Base-by-base conservation (phyloP, 2,113 vertebrate genomes). In the Hydrochoerus hydrochaeris region DNA sequence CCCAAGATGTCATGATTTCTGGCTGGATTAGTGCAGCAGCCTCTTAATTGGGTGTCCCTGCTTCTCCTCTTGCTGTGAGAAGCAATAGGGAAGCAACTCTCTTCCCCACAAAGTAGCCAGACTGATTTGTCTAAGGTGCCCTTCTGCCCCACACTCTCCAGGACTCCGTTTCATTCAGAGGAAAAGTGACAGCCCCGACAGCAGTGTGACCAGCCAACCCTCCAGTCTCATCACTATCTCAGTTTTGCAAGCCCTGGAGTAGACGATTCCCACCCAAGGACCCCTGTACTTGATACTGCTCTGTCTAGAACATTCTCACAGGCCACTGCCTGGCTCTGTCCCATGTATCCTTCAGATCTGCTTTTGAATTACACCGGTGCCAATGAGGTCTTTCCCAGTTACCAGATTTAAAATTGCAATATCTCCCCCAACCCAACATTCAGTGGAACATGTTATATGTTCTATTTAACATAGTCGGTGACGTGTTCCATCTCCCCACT, bases 191-290 rank as follows among this genome's bases (percentile, higher is more conserved):
- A 22, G 24, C 14, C 41, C 71, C 12, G 0, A 2, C 3, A 32
- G 24, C 7, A n/a, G 7, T 58, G 1, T 46, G 2, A 28, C 13
- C 20, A 46, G 7, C n/a, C 65, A 46, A 52, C 28, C 7, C 3
- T 1, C 7, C 24, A 12, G 0, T 38, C 57, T n/a, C 7, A n/a
- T 13, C 69, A 20, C 28, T n/a, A 2, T 19, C 19, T 24, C 19
- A 22, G 52, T 20, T 90, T 20, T 44, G 28, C 14, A 62, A 2
- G 35, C 30, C 11, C 65, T 28, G 26, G 7, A 14, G 12, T 73
- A 57, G 12, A 38, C 17, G 52, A 32, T 32, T 28, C 12, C 28
- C 49, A 14, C 8, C 35, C 67, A 46, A 46, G 6, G 35, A 35
- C 54, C 38, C 26, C 2, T 1, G 16, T 2, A 5, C 13, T 80